Evolutionary conservation across 1,140 invertebrate species (phyloP), one percentile per base, ranked within the genome.

Genomic region (Pomacea maculata): DNA sequence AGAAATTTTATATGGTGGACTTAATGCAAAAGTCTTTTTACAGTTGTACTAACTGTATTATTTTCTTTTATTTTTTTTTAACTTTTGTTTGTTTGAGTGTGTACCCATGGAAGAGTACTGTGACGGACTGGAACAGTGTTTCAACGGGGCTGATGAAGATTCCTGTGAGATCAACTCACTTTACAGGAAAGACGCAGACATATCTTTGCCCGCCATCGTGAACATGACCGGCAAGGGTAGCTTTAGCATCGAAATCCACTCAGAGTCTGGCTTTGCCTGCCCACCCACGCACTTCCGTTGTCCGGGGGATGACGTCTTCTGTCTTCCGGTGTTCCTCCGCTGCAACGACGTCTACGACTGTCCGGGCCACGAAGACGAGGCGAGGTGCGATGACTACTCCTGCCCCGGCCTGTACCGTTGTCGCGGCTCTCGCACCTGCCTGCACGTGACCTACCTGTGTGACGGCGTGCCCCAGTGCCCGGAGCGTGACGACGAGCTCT

Each of bases 401-500:
- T 76, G 75, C 45, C 57, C 75, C 25, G 75, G 75, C 11, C 65
- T 76, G n/a, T 76, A 76, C 75, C 75, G 75, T 0, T 76, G 75
- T 64, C 75, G 75, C 14, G 75, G 57, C 15, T 76, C 75, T n/a
- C 19, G 57, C 25, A 11, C 34, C 7, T 76, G 75, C 61, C 25
- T 76, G n/a, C 75, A 72, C 63, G 15, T 34, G 55, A 72, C 19
- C 25, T n/a, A 76, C 12, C 75, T 82, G 5, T 82, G 81, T 70
- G 81, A 82, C 72, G 77, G 77, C 10, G 15, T 65, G 25, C 75
- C 74, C 81, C 81, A 82, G 61, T 82, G 81, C 65, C 81, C 81
- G 9, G 19, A 82, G 29, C 76, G 74, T 34, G 81, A 82, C 34
- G 81, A 82, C 34, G 81, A 82, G 55, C 61, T 75, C 5, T 45